Evolutionary conservation across 2,113 vertebrate species (phyloP).

Genomic region (Ailurus styani): DNA sequence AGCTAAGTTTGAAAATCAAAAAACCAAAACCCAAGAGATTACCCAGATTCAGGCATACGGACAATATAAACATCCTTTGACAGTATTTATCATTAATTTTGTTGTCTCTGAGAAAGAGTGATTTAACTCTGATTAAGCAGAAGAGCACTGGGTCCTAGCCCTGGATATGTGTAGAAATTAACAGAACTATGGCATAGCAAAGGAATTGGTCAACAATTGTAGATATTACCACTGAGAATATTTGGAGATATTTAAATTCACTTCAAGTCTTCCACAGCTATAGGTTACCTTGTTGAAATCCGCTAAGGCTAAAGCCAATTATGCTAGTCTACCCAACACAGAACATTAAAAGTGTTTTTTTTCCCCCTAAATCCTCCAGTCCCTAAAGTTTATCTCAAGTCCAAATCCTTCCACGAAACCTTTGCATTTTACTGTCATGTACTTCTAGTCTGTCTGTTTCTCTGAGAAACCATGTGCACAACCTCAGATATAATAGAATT

Average conservation of each 20-base stretch:
- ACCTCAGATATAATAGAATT: neutral
- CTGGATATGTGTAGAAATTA: neutral
- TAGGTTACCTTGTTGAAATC: neutral
- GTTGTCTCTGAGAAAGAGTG: neutral
- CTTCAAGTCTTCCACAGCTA: neutral
- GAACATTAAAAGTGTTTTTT: neutral
- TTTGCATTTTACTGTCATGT: neutral
- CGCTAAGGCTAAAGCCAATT: neutral
- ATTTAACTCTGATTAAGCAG: neutral
- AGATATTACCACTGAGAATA: neutral
- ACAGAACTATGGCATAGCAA: neutral
- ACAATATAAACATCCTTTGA: neutral
- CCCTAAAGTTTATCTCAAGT: conserved; percentile 13
- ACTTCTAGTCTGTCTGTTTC: neutral
- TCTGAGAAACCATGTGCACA: neutral
- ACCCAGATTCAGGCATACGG: neutral
- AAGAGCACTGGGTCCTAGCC: neutral
- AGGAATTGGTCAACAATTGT: neutral
- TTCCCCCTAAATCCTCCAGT: neutral
- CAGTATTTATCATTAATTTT: neutral
- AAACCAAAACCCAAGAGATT: neutral
- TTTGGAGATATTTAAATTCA: neutral
- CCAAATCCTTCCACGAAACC: neutral
- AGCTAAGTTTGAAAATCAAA: neutral
- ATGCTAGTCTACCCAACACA: neutral